These are phyloP conservation scores for Zaprionus nigranus DNA, from an alignment of 1,140 invertebrate genomes.

Conservation along the genomic window DNA sequence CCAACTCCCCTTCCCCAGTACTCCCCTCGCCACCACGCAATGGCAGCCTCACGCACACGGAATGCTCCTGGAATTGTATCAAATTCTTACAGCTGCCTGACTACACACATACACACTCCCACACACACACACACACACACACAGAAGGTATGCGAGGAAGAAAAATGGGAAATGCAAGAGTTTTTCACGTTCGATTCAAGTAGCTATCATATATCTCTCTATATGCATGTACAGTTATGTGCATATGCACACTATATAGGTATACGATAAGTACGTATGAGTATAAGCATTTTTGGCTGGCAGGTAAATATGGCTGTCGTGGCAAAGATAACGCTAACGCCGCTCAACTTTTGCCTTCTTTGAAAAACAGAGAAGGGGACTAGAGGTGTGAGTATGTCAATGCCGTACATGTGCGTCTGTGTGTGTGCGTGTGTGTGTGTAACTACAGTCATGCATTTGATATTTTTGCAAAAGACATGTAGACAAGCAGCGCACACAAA, in stretches of 20 bases:
- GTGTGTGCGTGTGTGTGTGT: slow-evolving; percentile 32
- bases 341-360: slow-evolving; percentile 59
- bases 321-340: slow-evolving; percentile 73
- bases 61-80: slow-evolving; percentile 17
- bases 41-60: not conserved
- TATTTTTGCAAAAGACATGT: slow-evolving; percentile 75
- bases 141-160: not conserved
- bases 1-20: not conserved
- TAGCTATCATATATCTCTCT: slow-evolving; percentile 59
- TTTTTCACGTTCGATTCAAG: slow-evolving; percentile 62
- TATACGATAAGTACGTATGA: slow-evolving; percentile 18
- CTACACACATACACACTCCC: not conserved
- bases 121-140: no score
- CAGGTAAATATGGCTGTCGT: slow-evolving; percentile 80
- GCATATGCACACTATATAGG: slow-evolving; percentile 1
- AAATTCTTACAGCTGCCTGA: slow-evolving; percentile 16
- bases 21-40: not conserved
- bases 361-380: not conserved
- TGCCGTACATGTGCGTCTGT: slow-evolving; percentile 10
- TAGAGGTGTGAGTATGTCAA: not conserved
- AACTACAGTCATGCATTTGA: slow-evolving; percentile 75
- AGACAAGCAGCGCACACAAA: slow-evolving; percentile 56
- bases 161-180: slow-evolving; percentile 49
- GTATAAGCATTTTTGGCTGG: slow-evolving; percentile 53
- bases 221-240: not conserved